These are phyloP conservation scores for Cremastobaeus sp. DNA, from an alignment of 2,888 invertebrate genomes.

Conservation along the genomic window DNA sequence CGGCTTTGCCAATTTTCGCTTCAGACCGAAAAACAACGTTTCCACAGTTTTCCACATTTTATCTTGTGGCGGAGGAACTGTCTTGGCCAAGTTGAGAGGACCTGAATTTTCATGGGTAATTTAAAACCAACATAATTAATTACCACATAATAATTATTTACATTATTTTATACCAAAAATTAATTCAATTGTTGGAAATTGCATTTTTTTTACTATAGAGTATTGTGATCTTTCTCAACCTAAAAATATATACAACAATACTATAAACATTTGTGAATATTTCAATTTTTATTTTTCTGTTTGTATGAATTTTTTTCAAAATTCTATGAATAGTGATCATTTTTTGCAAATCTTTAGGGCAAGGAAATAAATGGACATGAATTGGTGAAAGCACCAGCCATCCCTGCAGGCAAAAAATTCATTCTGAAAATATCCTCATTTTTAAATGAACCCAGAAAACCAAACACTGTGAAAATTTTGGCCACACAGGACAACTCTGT, in stretches of 20 bases:
- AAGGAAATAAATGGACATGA: slow-evolving; percentile 72
- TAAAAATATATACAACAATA: too few species aligned
- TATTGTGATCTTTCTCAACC: too few species aligned
- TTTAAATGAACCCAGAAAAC: slow-evolving; percentile 69
- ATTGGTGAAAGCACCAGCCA: slow-evolving; percentile 71
- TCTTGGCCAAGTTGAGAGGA: slow-evolving; percentile 73
- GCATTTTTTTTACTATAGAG: too few species aligned
- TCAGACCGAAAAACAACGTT: slow-evolving; percentile 72
- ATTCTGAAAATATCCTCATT: slow-evolving; percentile 74
- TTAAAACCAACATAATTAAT: too few species aligned
- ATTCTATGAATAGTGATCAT: neutral
- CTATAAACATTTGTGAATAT: neutral
- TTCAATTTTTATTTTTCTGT: too few species aligned
- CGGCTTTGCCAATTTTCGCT: slow-evolving; percentile 74
- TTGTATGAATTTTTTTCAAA: too few species aligned
- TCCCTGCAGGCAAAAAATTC: slow-evolving; percentile 73
- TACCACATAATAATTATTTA: too few species aligned
- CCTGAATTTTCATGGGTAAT: slow-evolving; percentile 71
- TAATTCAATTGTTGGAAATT: too few species aligned
- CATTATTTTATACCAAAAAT: too few species aligned
- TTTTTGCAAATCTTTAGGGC: slow-evolving; percentile 64
- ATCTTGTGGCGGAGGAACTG: slow-evolving; percentile 73
- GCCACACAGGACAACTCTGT: slow-evolving; percentile 71
- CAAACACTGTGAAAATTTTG: slow-evolving; percentile 74
- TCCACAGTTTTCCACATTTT: slow-evolving; percentile 74